Percentiles rank a stretch among this genome's conserved stretches.
Conservation (phyloP, 2,113 vertebrate species). For the Mola mola region DNA sequence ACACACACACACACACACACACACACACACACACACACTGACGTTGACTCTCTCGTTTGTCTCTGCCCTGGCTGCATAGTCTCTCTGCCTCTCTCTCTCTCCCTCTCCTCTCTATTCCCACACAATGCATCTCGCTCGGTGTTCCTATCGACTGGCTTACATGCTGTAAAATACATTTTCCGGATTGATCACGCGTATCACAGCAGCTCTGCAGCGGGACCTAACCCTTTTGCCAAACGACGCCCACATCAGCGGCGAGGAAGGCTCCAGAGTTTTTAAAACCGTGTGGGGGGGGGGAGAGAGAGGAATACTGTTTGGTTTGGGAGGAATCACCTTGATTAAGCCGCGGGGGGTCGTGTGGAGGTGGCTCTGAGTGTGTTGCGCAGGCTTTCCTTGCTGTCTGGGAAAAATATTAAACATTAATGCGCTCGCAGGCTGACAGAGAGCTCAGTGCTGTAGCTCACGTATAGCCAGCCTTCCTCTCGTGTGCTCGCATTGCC, state of each 20-base stretch:
- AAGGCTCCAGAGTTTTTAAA: slow-evolving; percentile 67
- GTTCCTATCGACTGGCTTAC: slow-evolving; percentile 79
- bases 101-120: slow-evolving; percentile 64
- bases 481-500: slow-evolving; percentile 48
- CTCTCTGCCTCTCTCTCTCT: slow-evolving; percentile 18
- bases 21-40: slow-evolving; percentile 16
- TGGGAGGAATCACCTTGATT: slow-evolving; percentile 73
- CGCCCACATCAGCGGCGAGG: slow-evolving; percentile 80
- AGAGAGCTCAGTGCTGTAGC: slow-evolving; percentile 70
- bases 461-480: slow-evolving; percentile 38
- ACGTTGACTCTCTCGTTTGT: slow-evolving; percentile 46
- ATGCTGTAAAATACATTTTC: slow-evolving; percentile 84
- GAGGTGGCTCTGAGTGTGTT: slow-evolving; percentile 82
- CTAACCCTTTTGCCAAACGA: slow-evolving; percentile 77
- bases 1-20: slow-evolving; percentile 8
- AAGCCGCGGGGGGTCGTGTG: slow-evolving; percentile 61
- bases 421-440: slow-evolving; percentile 86
- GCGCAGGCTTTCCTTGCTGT: slow-evolving; percentile 83
- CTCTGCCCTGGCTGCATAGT: slow-evolving; percentile 54
- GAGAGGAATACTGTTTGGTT: slow-evolving; percentile 52
- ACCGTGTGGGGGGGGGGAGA: slow-evolving; percentile 6
- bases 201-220: slow-evolving; percentile 74
- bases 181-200: slow-evolving; percentile 84
- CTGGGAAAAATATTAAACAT: slow-evolving; percentile 90
- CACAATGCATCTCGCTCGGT: slow-evolving; percentile 83